These are phyloP conservation scores for Nudaria mundana DNA, from an alignment of 2,888 invertebrate species.

Conservation along the genomic window DNA sequence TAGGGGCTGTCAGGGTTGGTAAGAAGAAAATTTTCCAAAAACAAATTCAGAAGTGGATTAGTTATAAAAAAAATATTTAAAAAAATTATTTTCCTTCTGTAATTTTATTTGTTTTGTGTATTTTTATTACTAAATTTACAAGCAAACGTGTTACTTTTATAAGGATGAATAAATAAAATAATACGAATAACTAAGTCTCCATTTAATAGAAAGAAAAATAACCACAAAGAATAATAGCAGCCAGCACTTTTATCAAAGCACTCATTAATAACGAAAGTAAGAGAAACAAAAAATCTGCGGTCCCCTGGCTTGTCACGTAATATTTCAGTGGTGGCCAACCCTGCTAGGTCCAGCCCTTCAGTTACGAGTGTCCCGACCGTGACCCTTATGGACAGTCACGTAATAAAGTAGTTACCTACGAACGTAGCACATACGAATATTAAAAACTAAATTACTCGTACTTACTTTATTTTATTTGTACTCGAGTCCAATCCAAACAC, in stretches of 20 bases:
- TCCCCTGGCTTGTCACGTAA: constrained; percentile 6
- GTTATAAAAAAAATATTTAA: too few species aligned
- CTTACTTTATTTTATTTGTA: too few species aligned
- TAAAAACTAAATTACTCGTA: too few species aligned
- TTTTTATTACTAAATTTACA: too few species aligned
- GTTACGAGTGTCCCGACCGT: constrained; percentile 19
- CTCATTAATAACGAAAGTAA: constrained; percentile 11
- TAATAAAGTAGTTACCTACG: neutral
- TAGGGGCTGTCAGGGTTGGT: constrained; percentile 10
- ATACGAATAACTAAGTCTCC: neutral
- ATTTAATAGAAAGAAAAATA: constrained; percentile 8
- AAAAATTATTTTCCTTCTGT: neutral
- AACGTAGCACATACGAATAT: too few species aligned
- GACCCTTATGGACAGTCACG: constrained; percentile 18
- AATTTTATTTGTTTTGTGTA: neutral
- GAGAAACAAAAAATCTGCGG: constrained; percentile 6
- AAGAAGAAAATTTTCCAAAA: too few species aligned
- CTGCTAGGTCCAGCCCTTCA: constrained; percentile 17
- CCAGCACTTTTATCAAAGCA: constrained; percentile 9
- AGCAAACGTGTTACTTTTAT: too few species aligned
- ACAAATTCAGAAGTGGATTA: too few species aligned
- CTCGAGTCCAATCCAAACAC: too few species aligned
- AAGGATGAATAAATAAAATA: neutral
- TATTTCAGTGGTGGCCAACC: constrained; percentile 14
- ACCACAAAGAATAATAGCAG: constrained; percentile 3